Conservation (phyloP, 2,797 vertebrate species). For the Dallia pectoralis region DNA sequence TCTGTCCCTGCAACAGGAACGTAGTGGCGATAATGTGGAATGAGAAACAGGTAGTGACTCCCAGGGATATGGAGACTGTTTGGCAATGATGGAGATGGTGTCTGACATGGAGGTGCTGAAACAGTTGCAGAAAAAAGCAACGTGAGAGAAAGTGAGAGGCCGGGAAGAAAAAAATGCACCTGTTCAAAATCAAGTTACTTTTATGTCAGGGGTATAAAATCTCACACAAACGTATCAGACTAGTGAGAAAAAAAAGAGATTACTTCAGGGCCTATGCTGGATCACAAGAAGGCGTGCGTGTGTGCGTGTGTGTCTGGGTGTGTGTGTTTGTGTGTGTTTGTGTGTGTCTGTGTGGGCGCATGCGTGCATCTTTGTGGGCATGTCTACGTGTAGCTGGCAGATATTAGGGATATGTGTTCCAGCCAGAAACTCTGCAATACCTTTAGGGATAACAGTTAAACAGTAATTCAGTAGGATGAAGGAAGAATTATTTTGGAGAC, state of each 20-base stretch:
- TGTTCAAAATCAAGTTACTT: conserved; percentile 25
- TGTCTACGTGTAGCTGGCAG: conserved; percentile 32
- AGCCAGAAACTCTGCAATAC: conserved; percentile 26
- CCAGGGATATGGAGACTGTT: conserved; percentile 50
- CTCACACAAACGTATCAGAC: conserved; percentile 56
- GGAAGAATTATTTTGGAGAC: conserved; percentile 27
- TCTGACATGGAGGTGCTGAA: conserved; percentile 53
- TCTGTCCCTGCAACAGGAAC: conserved; percentile 61
- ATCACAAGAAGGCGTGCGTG: conserved; percentile 51
- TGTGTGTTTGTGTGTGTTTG: background rate
- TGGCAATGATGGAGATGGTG: conserved; percentile 64
- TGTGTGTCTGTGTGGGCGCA: background rate
- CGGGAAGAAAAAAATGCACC: conserved; percentile 34
- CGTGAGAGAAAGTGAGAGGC: conserved; percentile 24
- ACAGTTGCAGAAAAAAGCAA: conserved; percentile 54
- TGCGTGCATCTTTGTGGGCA: background rate
- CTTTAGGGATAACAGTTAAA: conserved; percentile 17
- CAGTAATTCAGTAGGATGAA: conserved; percentile 23
- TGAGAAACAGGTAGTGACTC: conserved; percentile 59
- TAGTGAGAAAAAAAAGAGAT: conserved; percentile 59
- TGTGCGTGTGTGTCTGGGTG: background rate
- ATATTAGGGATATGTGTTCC: conserved; percentile 31
- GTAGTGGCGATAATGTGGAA: conserved; percentile 67
- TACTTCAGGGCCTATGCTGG: conserved; percentile 42
- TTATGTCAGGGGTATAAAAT: conserved; percentile 50